Conservation (phyloP, 2,113 vertebrate species). For the Cyprinodon tularosa region DNA sequence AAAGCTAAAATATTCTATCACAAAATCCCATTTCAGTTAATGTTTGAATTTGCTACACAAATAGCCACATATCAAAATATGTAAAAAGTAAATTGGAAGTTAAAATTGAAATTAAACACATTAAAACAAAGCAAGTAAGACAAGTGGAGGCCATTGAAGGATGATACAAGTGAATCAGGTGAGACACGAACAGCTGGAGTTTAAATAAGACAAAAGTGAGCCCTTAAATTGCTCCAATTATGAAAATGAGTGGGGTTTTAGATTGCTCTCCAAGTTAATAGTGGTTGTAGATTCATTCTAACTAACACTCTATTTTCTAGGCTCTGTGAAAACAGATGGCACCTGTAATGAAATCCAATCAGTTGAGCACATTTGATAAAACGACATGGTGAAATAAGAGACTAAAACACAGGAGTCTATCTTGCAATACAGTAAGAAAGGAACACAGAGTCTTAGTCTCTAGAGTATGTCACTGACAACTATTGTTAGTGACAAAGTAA, state of each 20-base stretch:
- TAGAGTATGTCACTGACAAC: neutral
- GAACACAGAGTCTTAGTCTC: neutral
- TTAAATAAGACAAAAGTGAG: neutral
- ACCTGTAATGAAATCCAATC: neutral
- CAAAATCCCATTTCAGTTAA: neutral
- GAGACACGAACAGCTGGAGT: neutral
- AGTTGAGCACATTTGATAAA: constrained; percentile 2
- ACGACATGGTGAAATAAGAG: neutral
- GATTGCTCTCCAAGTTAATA: neutral
- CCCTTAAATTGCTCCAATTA: neutral
- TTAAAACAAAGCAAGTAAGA: neutral
- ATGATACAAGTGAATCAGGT: neutral
- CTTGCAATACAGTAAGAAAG: neutral
- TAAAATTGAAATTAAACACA: neutral
- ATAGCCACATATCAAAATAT: no score
- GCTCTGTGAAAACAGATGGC: neutral
- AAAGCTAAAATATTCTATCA: neutral
- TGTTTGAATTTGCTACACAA: neutral
- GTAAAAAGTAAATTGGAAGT: neutral
- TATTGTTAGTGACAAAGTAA: neutral
- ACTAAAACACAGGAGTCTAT: neutral
- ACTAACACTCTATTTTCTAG: neutral
- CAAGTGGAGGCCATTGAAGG: neutral
- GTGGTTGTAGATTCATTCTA: neutral
- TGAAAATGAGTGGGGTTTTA: neutral